These are phyloP conservation scores for Dugesia japonica DNA, from an alignment of 2,888 invertebrate species.

Conservation along the genomic window DNA sequence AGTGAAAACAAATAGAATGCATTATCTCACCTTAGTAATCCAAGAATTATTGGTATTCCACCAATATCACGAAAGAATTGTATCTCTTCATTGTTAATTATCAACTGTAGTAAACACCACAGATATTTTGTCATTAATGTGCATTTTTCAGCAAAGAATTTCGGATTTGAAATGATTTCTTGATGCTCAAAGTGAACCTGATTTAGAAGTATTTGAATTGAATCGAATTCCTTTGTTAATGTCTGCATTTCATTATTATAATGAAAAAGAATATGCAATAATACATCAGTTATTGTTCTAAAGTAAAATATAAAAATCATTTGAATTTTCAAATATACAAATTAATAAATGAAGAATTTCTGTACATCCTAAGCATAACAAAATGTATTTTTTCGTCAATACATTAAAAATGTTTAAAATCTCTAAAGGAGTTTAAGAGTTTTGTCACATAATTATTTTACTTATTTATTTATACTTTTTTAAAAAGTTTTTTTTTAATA, in stretches of 20 bases:
- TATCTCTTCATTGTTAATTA: conserved; percentile 46
- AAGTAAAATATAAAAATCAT: too few relatives aligned
- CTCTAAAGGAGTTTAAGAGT: too few relatives aligned
- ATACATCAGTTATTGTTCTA: background rate
- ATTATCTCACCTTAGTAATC: conserved; percentile 39
- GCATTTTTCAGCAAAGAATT: background rate
- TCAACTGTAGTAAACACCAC: conserved; percentile 48
- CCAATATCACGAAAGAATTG: conserved; percentile 47
- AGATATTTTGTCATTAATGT: background rate
- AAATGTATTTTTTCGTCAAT: too few relatives aligned
- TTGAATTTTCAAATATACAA: too few relatives aligned
- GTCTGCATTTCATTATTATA: background rate
- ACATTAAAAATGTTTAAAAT: too few relatives aligned
- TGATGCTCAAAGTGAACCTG: background rate
- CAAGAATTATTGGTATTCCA: conserved; percentile 47
- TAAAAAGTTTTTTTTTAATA: too few relatives aligned
- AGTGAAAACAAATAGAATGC: too few relatives aligned
- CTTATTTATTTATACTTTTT: too few relatives aligned
- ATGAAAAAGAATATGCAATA: background rate
- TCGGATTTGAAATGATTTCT: background rate
- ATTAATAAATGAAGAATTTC: too few relatives aligned
- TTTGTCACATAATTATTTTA: too few relatives aligned
- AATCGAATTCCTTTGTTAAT: background rate
- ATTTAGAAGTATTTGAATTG: background rate
- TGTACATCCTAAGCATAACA: too few relatives aligned